Percentiles rank a stretch among this genome's conserved stretches.
Evolutionary conservation across 2,888 invertebrate genomes (phyloP).

Genomic region (Tortricodes alternella): DNA sequence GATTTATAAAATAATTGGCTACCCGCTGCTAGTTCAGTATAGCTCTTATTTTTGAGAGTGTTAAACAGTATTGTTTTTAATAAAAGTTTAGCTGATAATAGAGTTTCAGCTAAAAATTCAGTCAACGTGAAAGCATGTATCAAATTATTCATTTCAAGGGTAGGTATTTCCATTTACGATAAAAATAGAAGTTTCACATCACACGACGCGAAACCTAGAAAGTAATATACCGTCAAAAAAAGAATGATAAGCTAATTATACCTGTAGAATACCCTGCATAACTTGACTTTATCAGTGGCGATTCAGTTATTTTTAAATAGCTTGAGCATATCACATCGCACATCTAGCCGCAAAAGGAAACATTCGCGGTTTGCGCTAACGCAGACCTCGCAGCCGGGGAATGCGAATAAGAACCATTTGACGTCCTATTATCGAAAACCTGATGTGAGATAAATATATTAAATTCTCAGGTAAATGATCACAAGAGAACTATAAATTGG

Average conservation of each 20-base stretch:
- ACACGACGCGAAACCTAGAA: too few species aligned
- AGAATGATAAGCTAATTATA: neutral
- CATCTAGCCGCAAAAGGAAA: slow-evolving; percentile 50
- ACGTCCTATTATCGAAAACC: slow-evolving; percentile 21
- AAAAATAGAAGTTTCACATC: too few species aligned
- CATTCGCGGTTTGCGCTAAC: slow-evolving; percentile 34
- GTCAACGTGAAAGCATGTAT: too few species aligned
- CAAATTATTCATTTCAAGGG: too few species aligned
- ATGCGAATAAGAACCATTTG: slow-evolving; percentile 41
- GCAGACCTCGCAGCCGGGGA: slow-evolving; percentile 32
- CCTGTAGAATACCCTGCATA: slow-evolving; percentile 7
- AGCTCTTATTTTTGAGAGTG: neutral
- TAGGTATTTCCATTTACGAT: too few species aligned
- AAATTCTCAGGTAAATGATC: neutral
- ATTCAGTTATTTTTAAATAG: slow-evolving; percentile 55
- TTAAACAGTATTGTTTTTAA: too few species aligned
- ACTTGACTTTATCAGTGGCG: slow-evolving; percentile 34
- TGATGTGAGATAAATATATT: slow-evolving; percentile 1
- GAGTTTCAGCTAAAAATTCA: too few species aligned
- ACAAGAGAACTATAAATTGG: neutral
- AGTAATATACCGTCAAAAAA: too few species aligned
- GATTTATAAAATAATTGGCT: slow-evolving; percentile 15
- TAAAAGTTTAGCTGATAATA: too few species aligned
- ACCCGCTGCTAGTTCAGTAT: neutral
- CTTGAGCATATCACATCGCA: slow-evolving; percentile 47